These are phyloP conservation scores for Euglossa dilemma DNA, from an alignment of 1,140 invertebrate genomes.

Conservation along the genomic window DNA sequence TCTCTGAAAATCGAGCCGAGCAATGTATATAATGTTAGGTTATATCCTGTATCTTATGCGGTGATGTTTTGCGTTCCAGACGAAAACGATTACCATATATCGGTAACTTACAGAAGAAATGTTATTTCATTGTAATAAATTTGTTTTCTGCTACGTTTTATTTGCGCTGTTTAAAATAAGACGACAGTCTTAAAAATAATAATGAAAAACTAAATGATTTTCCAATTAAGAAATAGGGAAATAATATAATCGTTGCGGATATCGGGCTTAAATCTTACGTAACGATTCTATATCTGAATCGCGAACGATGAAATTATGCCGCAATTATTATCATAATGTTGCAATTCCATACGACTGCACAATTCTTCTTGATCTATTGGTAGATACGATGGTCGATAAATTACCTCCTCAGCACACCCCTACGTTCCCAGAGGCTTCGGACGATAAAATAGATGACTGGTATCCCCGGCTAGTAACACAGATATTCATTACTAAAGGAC, in stretches of 20 bases:
- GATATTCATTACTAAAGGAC: slow-evolving; percentile 6
- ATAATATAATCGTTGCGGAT: not conserved
- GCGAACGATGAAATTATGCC: slow-evolving; percentile 6
- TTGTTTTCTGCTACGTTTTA: no score
- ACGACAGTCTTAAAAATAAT: not conserved
- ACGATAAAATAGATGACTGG: slow-evolving; percentile 27
- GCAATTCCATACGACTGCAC: slow-evolving; percentile 14
- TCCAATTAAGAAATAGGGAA: not conserved
- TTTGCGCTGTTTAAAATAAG: no score
- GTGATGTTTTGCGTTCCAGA: no score
- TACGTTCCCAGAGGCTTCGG: not conserved
- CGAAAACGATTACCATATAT: no score
- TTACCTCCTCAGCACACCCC: not conserved
- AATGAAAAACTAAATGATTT: not conserved
- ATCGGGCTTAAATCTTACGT: not conserved
- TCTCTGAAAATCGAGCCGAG: no score
- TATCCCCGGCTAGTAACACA: slow-evolving; percentile 25
- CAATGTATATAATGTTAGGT: no score
- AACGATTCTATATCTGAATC: no score
- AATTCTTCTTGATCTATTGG: slow-evolving; percentile 14
- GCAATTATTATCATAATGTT: slow-evolving; percentile 29
- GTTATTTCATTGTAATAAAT: no score
- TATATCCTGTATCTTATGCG: no score
- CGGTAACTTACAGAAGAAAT: no score
- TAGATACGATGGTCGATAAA: not conserved